A percentile compares a stretch with the other conserved stretches of the same genome.
phyloP scores from a whole-genome alignment of 2,888 invertebrate genomes.

The Dermolepida albohirtum region DNA sequence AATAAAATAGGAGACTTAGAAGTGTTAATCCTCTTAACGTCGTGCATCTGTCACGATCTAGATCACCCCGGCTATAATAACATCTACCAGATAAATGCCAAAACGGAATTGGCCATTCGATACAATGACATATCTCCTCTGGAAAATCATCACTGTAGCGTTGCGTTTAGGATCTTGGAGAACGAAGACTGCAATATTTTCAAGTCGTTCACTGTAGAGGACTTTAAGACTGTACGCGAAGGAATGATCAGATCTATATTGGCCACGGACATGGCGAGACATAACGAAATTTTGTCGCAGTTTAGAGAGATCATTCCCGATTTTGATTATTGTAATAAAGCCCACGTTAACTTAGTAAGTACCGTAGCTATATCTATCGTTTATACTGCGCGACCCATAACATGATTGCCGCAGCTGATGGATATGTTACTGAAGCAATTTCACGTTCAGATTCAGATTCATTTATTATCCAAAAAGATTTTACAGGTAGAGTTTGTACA shows the following conservation, averaged over 20 bases:
- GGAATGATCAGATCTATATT: constrained; percentile 83
- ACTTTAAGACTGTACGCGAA: constrained; percentile 76
- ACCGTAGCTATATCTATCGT: too few relatives aligned
- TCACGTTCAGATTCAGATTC: too few relatives aligned
- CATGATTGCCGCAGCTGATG: too few relatives aligned
- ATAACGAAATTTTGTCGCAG: constrained; percentile 81
- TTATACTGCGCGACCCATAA: too few relatives aligned
- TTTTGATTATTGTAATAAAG: constrained; percentile 76
- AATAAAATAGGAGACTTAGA: constrained; percentile 80
- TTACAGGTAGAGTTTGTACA: too few relatives aligned
- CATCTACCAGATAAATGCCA: constrained; percentile 85
- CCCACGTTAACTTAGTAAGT: constrained; percentile 79
- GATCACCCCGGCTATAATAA: constrained; percentile 84
- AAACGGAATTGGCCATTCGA: constrained; percentile 83
- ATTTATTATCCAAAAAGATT: too few relatives aligned
- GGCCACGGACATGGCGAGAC: constrained; percentile 84
- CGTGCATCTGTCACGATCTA: constrained; percentile 85
- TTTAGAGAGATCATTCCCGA: constrained; percentile 75
- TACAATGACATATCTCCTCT: constrained; percentile 89
- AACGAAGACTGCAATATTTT: constrained; percentile 85
- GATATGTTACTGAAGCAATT: too few relatives aligned
- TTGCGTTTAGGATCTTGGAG: constrained; percentile 83
- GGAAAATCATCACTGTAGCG: constrained; percentile 89
- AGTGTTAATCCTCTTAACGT: constrained; percentile 80
- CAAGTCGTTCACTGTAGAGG: constrained; percentile 73